Conservation (phyloP, 2,888 invertebrate species). For the Phasia obesa region DNA sequence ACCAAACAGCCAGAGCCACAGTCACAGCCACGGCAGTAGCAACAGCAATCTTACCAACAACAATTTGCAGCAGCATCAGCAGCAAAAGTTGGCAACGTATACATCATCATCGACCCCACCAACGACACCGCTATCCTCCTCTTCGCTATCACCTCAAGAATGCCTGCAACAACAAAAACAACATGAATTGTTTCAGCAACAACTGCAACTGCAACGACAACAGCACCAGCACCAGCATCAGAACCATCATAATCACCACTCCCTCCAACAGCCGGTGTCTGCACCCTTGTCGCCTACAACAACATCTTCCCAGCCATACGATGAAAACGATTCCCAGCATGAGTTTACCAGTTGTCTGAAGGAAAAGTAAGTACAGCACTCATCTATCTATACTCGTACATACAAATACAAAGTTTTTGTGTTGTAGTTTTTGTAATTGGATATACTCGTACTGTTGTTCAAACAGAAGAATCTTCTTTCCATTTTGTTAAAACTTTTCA, state of each 20-base stretch:
- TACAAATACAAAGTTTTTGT: neutral
- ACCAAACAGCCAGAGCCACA: slow-evolving; percentile 57
- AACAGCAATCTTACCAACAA: slow-evolving; percentile 60
- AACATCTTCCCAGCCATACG: slow-evolving; percentile 67
- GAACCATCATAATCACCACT: no score
- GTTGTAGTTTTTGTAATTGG: slow-evolving; percentile 53
- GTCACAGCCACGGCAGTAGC: slow-evolving; percentile 56
- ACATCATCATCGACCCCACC: slow-evolving; percentile 62
- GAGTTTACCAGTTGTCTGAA: slow-evolving; percentile 80
- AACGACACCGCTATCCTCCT: slow-evolving; percentile 65
- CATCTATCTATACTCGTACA: slow-evolving; percentile 32
- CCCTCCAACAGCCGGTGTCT: slow-evolving; percentile 53
- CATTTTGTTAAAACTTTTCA: slow-evolving; percentile 21
- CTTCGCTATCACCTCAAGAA: slow-evolving; percentile 68
- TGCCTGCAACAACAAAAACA: slow-evolving; percentile 72
- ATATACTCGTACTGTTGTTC: slow-evolving; percentile 8
- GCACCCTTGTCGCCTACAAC: slow-evolving; percentile 63
- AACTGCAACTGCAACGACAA: slow-evolving; percentile 74
- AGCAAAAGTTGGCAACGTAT: slow-evolving; percentile 70
- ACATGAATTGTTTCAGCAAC: slow-evolving; percentile 78
- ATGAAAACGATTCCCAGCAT: slow-evolving; percentile 75
- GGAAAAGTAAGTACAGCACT: slow-evolving; percentile 81
- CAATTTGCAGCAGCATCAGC: slow-evolving; percentile 58
- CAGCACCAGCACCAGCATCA: slow-evolving; percentile 72
- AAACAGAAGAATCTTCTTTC: neutral